A percentile compares a stretch with the other conserved stretches of the same genome.
phyloP scores from a whole-genome alignment of 2,888 invertebrate species.

The Phania funesta region DNA sequence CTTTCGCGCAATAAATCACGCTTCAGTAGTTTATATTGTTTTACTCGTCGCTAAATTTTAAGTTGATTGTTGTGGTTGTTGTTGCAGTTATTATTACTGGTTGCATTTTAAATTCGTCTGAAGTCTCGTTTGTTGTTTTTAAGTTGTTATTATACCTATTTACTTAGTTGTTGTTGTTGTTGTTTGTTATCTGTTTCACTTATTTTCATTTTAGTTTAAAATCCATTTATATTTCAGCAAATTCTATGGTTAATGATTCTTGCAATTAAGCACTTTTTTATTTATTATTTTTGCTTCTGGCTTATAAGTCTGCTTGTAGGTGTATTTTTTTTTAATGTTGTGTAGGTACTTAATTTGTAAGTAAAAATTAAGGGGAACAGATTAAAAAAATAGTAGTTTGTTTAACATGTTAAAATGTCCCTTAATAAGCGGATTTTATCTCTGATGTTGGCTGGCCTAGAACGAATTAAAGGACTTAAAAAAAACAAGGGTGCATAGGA shows the following conservation, averaged over 20 bases:
- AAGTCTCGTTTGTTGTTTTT: conserved; percentile 58
- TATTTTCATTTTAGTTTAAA: conserved; percentile 1
- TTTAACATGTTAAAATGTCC: conserved; percentile 50
- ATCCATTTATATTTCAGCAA: conserved; percentile 48
- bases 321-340: conserved; percentile 5
- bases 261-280: conserved; percentile 54
- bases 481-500: no score
- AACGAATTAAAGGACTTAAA: no score
- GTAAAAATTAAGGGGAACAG: conserved; percentile 17
- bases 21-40: conserved; percentile 69
- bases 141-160: conserved; percentile 72
- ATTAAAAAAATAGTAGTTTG: conserved; percentile 25
- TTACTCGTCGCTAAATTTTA: conserved; percentile 51
- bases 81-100: no score
- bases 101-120: conserved; percentile 47
- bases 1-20: conserved; percentile 72
- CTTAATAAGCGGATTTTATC: conserved; percentile 41
- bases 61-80: conserved; percentile 1
- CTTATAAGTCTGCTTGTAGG: conserved; percentile 12
- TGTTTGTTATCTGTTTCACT: conserved; percentile 34
- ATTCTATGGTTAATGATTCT: conserved; percentile 60
- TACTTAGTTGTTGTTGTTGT: conserved; percentile 50
- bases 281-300: neutral
- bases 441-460: neutral
- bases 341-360: conserved; percentile 12